Conservation (phyloP, 2,888 invertebrate genomes). For the Oligia strigilis region DNA sequence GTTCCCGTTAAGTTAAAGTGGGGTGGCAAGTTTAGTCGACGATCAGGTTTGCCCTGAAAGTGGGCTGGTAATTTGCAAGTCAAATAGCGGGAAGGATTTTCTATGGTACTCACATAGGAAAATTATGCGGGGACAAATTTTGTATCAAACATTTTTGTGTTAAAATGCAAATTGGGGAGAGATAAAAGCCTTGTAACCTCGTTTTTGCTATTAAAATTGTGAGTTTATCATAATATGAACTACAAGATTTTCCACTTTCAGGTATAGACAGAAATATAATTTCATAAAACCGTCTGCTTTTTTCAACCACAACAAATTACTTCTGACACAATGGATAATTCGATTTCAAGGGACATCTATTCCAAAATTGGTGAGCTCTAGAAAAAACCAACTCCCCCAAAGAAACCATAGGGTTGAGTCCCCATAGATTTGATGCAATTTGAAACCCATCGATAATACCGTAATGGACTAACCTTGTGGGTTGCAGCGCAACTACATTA, state of each 20-base stretch:
- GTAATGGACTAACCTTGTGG: slow-evolving; percentile 85
- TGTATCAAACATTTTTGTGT: slow-evolving; percentile 59
- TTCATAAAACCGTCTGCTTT: not conserved
- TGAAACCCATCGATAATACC: slow-evolving; percentile 88
- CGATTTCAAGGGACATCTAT: slow-evolving; percentile 57
- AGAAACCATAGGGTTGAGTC: slow-evolving; percentile 75
- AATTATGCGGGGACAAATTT: slow-evolving; percentile 62
- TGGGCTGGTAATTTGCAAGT: slow-evolving; percentile 62
- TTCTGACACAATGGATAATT: slow-evolving; percentile 52
- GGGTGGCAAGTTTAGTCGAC: slow-evolving; percentile 58
- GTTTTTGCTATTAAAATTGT: slow-evolving; percentile 39
- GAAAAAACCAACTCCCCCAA: slow-evolving; percentile 59
- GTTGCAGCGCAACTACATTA: slow-evolving; percentile 88
- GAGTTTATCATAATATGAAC: slow-evolving; percentile 4
- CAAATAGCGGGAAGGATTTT: slow-evolving; percentile 60
- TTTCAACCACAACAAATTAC: slow-evolving; percentile 20
- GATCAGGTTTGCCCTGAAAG: slow-evolving; percentile 58
- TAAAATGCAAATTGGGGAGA: slow-evolving; percentile 57
- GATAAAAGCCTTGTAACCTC: slow-evolving; percentile 42
- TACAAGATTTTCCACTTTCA: slow-evolving; percentile 4
- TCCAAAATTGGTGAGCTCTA: slow-evolving; percentile 49
- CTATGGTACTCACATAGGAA: slow-evolving; percentile 51
- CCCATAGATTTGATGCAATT: slow-evolving; percentile 85
- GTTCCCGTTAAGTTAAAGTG: slow-evolving; percentile 59
- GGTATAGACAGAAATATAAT: not conserved